Percentiles rank a stretch among this genome's conserved stretches.
These are phyloP conservation scores for Byasa hedistus DNA, from an alignment of 2,888 invertebrate species.

Conservation along the genomic window DNA sequence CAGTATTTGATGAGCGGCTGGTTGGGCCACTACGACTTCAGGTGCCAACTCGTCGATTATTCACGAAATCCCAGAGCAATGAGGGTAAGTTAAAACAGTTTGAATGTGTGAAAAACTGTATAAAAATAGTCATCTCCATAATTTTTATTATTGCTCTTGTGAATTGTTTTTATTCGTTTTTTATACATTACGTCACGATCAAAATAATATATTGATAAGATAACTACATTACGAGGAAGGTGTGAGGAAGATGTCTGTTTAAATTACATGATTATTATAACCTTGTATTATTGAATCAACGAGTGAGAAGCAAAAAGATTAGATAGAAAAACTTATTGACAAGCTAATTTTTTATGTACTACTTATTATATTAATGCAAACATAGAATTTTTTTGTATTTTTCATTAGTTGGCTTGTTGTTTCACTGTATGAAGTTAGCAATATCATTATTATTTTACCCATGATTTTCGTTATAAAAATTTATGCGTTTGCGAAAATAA, in stretches of 20 bases:
- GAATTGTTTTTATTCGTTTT: not conserved
- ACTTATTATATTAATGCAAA: not conserved
- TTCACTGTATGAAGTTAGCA: not conserved
- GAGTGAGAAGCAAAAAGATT: not conserved
- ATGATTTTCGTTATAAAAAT: not conserved
- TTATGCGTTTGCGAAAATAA: not conserved
- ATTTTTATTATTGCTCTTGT: not conserved
- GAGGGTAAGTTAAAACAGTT: conserved; percentile 74
- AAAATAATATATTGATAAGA: not conserved
- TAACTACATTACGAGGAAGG: not conserved
- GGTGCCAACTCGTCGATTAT: conserved; percentile 94
- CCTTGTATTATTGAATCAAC: not conserved
- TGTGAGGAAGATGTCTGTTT: not conserved
- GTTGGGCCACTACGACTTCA: conserved; percentile 90
- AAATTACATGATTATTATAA: not conserved
- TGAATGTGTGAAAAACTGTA: too few species aligned
- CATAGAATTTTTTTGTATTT: not conserved
- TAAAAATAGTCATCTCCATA: too few species aligned
- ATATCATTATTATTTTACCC: not conserved
- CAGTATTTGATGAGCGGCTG: conserved; percentile 87
- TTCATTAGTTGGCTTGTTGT: not conserved
- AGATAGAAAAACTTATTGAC: not conserved
- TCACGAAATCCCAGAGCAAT: conserved; percentile 86
- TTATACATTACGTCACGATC: not conserved
- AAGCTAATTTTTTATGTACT: not conserved